Evolutionary conservation across 2,113 vertebrate species (phyloP), one percentile per base, ranked within the genome.

Genomic region (Electrona antarctica): DNA sequence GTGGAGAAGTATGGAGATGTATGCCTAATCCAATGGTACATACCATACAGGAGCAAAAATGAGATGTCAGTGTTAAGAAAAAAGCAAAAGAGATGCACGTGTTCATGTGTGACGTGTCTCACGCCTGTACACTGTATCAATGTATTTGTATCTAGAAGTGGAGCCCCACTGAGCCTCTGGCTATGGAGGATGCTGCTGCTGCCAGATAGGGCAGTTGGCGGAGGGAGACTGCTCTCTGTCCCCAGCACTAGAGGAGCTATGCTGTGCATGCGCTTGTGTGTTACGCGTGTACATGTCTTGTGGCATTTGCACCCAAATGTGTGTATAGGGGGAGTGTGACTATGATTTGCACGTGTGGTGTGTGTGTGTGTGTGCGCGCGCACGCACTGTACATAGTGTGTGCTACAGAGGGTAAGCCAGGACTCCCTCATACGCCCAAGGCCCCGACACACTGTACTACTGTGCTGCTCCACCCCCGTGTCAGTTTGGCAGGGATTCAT

Each of bases 381-480:
- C 5, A 1, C 45, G 51, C 21, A 7, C 21, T 67, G 29, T 67
- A 51, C 33, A 33, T 10, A 45, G 51, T 45, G 7, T 5, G 7
- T n/a, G 70, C n/a, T n/a, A 71, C 47, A 74, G 59, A 49, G 13
- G 59, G 58, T 13, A 8, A 63, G 68, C 77, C 71, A 69, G 71
- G 57, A 15, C 49, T 76, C 76, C 7, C 59, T 78, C 7, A 48
- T 65, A 15, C 46, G 82, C 79, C 7, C 56, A 61, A 66, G 80
- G 82, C 78, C 67, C 69, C 77, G 84, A 89, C 85, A 87, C 55
- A 84, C 78, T 83, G 71, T 64, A 64, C 77, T 84, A 75, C 83
- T 79, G 67, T 71, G 73, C 73, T 55, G 56, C 67, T 51, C 15
- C 63, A 66, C 0, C 15, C 52, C n/a, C 2, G 54, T 73, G 80